Conservation (phyloP, 1,140 invertebrate species). For the Cotesia vestalis region DNA sequence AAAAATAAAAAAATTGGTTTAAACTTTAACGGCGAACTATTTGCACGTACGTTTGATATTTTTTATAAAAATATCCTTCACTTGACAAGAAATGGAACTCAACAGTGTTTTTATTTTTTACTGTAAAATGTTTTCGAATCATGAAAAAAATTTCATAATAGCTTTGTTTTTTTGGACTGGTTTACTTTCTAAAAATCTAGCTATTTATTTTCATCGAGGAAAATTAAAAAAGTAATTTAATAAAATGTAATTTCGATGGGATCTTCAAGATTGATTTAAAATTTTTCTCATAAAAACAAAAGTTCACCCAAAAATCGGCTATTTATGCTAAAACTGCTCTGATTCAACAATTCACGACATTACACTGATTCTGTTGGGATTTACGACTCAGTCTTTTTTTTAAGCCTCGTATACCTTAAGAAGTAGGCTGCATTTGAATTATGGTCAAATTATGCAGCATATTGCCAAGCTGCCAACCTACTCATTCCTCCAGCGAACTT, state of each 20-base stretch:
- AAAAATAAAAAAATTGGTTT: not conserved
- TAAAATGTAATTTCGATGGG: too few relatives aligned
- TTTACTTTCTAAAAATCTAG: too few relatives aligned
- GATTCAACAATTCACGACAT: slow-evolving; percentile 42
- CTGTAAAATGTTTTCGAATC: too few relatives aligned
- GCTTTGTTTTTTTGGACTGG: too few relatives aligned
- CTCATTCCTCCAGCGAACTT: not conserved
- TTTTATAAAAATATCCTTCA: too few relatives aligned
- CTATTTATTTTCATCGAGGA: too few relatives aligned
- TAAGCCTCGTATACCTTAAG: not conserved
- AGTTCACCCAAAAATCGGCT: not conserved
- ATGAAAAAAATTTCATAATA: too few relatives aligned
- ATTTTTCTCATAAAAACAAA: too few relatives aligned
- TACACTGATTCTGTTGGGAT: slow-evolving; percentile 26
- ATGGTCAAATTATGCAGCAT: slow-evolving; percentile 56
- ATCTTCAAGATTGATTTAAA: not conserved
- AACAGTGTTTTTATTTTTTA: too few relatives aligned
- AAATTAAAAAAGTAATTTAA: too few relatives aligned
- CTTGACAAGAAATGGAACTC: too few relatives aligned
- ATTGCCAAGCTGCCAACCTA: slow-evolving; percentile 40
- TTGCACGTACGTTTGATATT: too few relatives aligned
- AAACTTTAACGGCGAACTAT: not conserved
- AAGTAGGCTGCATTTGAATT: slow-evolving; percentile 45
- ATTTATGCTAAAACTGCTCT: not conserved
- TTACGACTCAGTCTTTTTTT: not conserved